Percentiles rank a stretch among this genome's conserved stretches.
Evolutionary conservation across 2,888 invertebrate genomes (phyloP).

Genomic region (Pyrrhia umbra): DNA sequence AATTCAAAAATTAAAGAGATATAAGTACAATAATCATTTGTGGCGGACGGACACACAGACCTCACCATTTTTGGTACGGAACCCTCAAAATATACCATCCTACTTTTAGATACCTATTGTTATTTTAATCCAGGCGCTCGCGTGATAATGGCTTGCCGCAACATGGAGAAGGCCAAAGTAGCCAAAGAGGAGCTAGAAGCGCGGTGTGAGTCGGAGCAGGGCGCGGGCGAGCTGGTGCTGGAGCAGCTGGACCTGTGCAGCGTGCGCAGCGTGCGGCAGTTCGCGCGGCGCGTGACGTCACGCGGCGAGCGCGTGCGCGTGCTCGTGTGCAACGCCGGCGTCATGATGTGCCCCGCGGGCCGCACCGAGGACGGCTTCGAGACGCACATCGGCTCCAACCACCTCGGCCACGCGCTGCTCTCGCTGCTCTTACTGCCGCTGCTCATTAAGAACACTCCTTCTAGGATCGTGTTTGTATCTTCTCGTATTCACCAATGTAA

Average conservation of each 20-base stretch:
- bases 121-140: slow-evolving; percentile 79
- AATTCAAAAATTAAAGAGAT: too few relatives aligned
- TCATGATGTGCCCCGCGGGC: slow-evolving; percentile 91
- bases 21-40: too few relatives aligned
- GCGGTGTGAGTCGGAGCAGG: slow-evolving; percentile 56
- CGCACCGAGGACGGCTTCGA: slow-evolving; percentile 92
- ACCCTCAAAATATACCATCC: background rate
- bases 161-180: slow-evolving; percentile 82
- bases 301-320: slow-evolving; percentile 73
- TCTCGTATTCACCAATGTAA: slow-evolving; percentile 8
- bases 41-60: too few relatives aligned
- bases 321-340: slow-evolving; percentile 59
- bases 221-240: slow-evolving; percentile 75
- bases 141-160: slow-evolving; percentile 87
- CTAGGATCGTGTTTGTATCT: slow-evolving; percentile 91
- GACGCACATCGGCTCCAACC: slow-evolving; percentile 92
- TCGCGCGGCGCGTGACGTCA: slow-evolving; percentile 76
- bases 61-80: too few relatives aligned
- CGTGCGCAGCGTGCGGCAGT: slow-evolving; percentile 88
- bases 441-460: slow-evolving; percentile 88
- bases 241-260: slow-evolving; percentile 89
- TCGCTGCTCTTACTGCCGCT: slow-evolving; percentile 91
- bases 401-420: slow-evolving; percentile 91
- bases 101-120: too few relatives aligned
- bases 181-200: slow-evolving; percentile 87